Conservation (phyloP, 2,113 vertebrate genomes). For the Nesoenas mayeri region DNA sequence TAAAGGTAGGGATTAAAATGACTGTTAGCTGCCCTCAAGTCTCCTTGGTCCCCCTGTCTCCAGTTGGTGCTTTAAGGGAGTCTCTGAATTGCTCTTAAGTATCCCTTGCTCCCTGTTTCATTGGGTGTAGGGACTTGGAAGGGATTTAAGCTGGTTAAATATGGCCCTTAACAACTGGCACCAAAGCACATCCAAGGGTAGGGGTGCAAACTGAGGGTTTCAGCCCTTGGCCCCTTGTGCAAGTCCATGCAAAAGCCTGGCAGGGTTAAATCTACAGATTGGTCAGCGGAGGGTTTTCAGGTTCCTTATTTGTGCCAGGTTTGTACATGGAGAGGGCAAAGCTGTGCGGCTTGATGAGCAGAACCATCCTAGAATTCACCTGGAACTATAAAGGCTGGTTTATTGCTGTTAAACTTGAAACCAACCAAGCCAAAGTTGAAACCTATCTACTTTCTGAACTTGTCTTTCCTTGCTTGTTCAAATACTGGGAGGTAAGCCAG, state of each 20-base stretch:
- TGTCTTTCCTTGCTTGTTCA: constrained; percentile 31
- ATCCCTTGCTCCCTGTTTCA: neutral
- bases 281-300: neutral
- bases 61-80: neutral
- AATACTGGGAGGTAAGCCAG: constrained; percentile 54
- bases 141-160: neutral
- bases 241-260: accelerated
- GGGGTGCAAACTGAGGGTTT: neutral
- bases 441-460: neutral
- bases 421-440: neutral
- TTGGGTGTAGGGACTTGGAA: neutral
- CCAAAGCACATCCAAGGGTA: neutral
- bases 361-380: neutral
- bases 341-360: neutral
- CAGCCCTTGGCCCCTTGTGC: neutral
- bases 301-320: neutral
- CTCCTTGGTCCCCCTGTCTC: neutral
- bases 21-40: neutral
- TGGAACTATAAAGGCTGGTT: neutral
- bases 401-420: neutral
- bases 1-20: neutral
- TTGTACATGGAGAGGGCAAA: neutral
- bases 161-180: accelerated
- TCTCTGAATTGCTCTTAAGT: neutral
- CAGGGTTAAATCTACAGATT: accelerated